phyloP scores from a whole-genome alignment of 2,113 vertebrate species.

The Rhinichthys klamathensis region DNA sequence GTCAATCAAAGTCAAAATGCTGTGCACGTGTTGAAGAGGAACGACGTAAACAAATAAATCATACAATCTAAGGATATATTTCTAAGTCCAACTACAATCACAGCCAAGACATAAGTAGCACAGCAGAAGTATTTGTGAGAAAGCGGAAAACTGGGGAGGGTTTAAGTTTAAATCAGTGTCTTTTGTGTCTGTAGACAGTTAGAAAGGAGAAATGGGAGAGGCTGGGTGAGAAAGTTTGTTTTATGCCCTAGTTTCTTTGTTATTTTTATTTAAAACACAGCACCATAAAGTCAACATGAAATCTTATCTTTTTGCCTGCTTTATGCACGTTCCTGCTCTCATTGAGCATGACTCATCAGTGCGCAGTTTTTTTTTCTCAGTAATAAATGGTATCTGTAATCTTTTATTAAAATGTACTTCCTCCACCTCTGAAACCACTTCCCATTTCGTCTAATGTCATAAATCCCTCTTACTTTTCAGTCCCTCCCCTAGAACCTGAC shows the following conservation, averaged over 20 bases:
- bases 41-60: slow-evolving; percentile 1
- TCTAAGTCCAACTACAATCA: background rate
- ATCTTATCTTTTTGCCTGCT: background rate
- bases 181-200: slow-evolving; percentile 40
- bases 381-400: background rate
- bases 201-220: slow-evolving; percentile 45
- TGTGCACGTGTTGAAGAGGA: slow-evolving; percentile 1
- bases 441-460: background rate
- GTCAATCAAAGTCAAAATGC: slow-evolving; percentile 32
- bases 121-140: slow-evolving; percentile 30
- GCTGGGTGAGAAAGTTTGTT: slow-evolving; percentile 55
- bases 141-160: background rate
- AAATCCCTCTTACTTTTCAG: background rate
- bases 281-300: background rate
- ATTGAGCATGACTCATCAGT: background rate
- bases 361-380: background rate
- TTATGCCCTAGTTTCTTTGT: background rate
- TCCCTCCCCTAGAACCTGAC: background rate
- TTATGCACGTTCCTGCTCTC: background rate
- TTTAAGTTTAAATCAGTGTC: slow-evolving; percentile 9
- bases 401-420: background rate
- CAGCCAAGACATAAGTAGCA: background rate
- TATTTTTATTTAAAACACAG: background rate
- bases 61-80: slow-evolving; percentile 4
- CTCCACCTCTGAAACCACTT: background rate